These are phyloP conservation scores for Poeciliopsis presidionis DNA, from an alignment of 2,797 vertebrate species.

Conservation along the genomic window DNA sequence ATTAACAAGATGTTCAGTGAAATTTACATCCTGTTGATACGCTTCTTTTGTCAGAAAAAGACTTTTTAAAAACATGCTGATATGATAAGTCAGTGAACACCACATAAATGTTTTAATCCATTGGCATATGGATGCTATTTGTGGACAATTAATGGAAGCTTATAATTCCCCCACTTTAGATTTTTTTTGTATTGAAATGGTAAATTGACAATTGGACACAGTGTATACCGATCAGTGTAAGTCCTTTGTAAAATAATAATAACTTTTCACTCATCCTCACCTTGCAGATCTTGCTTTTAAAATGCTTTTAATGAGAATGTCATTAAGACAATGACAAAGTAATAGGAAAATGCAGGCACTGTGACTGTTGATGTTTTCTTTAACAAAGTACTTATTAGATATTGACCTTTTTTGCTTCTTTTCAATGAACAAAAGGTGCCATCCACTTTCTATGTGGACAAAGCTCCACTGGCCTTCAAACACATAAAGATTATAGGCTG, in stretches of 20 bases:
- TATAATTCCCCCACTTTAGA: background rate
- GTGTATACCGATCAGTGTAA: background rate
- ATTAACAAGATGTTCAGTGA: background rate
- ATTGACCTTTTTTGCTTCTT: background rate
- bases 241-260: background rate
- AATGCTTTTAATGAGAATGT: background rate
- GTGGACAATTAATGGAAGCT: background rate
- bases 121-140: background rate
- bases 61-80: background rate
- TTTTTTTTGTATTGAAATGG: background rate
- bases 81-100: background rate
- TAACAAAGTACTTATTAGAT: background rate
- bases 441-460: background rate
- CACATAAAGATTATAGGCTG: background rate
- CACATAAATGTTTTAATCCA: background rate
- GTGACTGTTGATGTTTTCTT: background rate
- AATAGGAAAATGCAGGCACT: background rate
- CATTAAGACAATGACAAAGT: background rate
- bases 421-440: background rate
- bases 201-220: background rate
- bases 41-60: background rate
- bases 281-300: background rate
- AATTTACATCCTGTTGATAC: background rate
- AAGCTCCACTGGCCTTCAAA: background rate
- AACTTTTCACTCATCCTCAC: background rate